phyloP scores from a whole-genome alignment of 2,113 vertebrate species.

The Antigone vipio region DNA sequence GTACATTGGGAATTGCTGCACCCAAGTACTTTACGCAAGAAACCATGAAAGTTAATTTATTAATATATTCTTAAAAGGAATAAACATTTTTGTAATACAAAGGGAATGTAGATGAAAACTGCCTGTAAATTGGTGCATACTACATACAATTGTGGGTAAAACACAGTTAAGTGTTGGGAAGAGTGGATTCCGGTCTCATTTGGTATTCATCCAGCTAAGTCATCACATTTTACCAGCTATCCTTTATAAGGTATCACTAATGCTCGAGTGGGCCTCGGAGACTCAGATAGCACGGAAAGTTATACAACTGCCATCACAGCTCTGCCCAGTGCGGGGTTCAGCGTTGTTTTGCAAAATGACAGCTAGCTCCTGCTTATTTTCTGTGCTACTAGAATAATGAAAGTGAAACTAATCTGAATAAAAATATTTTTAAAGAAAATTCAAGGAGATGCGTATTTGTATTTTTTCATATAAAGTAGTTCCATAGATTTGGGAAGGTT shows the following conservation, averaged over 20 bases:
- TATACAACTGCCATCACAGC: background rate
- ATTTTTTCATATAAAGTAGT: background rate
- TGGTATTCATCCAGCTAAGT: slow-evolving; percentile 8
- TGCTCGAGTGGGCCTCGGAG: background rate
- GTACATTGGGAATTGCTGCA: background rate
- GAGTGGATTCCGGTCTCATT: background rate
- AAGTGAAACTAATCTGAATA: background rate
- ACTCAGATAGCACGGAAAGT: background rate
- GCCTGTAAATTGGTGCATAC: background rate
- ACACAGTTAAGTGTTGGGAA: background rate
- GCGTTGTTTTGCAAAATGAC: background rate
- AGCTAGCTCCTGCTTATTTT: background rate
- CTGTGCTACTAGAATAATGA: background rate
- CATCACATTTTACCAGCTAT: background rate
- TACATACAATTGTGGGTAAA: background rate
- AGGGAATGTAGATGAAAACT: background rate
- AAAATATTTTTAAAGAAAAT: background rate
- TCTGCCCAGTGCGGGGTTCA: background rate
- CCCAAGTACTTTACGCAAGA: background rate
- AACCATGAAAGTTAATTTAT: background rate
- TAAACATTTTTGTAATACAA: background rate
- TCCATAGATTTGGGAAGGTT: background rate
- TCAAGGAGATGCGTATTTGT: background rate
- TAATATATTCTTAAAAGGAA: background rate
- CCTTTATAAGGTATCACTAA: slow-evolving; percentile 26